Conservation (phyloP, 2,888 invertebrate genomes). For the Nesidiocoris tenuis region DNA sequence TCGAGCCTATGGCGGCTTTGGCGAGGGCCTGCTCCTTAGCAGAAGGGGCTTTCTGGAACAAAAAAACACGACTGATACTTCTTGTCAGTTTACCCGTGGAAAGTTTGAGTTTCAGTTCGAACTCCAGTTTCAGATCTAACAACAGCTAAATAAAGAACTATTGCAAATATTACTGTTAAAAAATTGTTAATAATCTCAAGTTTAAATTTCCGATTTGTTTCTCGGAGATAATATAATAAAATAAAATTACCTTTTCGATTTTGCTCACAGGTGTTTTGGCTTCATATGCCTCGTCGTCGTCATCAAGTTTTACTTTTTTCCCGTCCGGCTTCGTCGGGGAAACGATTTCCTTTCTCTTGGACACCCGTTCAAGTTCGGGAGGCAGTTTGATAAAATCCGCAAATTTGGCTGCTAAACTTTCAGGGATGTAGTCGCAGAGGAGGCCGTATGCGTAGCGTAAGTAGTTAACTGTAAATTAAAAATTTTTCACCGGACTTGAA, state of each 20-base stretch:
- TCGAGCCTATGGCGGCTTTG: constrained; percentile 76
- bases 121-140: no score
- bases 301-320: constrained; percentile 54
- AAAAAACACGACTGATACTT: no score
- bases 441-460: constrained; percentile 75
- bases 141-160: no score
- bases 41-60: constrained; percentile 57
- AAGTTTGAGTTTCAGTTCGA: no score
- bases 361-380: constrained; percentile 16
- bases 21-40: constrained; percentile 73
- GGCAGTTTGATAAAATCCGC: constrained; percentile 37
- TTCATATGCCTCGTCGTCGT: constrained; percentile 47
- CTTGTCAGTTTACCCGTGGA: no score
- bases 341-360: constrained; percentile 34
- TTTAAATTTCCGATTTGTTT: no score
- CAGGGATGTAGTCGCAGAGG: constrained; percentile 73
- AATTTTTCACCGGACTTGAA: constrained; percentile 21
- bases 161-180: no score
- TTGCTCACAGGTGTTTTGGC: constrained; percentile 1
- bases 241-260: constrained; percentile 19
- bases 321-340: constrained; percentile 54
- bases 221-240: no score
- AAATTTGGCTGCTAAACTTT: constrained; percentile 61
- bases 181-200: no score
- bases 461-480: constrained; percentile 60